Evolutionary conservation across 2,113 vertebrate species (phyloP).

Genomic region (Brachypteracias leptosomus): DNA sequence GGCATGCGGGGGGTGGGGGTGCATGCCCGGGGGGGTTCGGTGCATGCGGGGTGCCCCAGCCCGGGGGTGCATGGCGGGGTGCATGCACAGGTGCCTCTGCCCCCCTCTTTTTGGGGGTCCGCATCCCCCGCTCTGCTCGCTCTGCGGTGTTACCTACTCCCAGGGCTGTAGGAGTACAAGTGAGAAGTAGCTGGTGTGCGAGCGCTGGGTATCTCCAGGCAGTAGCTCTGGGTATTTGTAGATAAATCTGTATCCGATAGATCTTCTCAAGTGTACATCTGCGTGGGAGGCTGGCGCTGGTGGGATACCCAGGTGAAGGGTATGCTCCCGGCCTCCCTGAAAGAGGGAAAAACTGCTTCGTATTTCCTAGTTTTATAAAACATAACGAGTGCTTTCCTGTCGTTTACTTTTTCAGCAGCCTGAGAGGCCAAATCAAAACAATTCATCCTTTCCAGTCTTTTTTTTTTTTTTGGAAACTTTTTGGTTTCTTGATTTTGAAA

Average conservation of each 20-base stretch:
- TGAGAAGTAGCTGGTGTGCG: neutral
- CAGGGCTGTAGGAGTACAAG: neutral
- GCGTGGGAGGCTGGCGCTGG: neutral
- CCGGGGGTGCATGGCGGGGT: neutral
- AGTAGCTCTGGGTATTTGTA: neutral
- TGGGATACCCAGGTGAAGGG: neutral
- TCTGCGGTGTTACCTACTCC: neutral
- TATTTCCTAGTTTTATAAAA: neutral
- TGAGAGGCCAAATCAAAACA: neutral
- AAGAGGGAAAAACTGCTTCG: neutral
- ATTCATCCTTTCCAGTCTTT: neutral
- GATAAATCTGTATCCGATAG: neutral
- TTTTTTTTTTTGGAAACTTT: neutral
- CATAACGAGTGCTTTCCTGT: fast-evolving
- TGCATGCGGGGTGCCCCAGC: neutral
- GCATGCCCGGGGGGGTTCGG: neutral
- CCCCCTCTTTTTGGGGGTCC: too few species aligned
- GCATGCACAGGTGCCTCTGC: neutral
- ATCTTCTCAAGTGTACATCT: fast-evolving
- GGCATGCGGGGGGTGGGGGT: neutral
- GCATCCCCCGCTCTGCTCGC: neutral
- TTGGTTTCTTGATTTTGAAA: neutral
- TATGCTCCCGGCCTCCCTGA: neutral
- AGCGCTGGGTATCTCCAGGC: neutral
- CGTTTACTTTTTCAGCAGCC: neutral